Evolutionary conservation across 2,113 vertebrate species (phyloP).

Genomic region (Motacilla alba): DNA sequence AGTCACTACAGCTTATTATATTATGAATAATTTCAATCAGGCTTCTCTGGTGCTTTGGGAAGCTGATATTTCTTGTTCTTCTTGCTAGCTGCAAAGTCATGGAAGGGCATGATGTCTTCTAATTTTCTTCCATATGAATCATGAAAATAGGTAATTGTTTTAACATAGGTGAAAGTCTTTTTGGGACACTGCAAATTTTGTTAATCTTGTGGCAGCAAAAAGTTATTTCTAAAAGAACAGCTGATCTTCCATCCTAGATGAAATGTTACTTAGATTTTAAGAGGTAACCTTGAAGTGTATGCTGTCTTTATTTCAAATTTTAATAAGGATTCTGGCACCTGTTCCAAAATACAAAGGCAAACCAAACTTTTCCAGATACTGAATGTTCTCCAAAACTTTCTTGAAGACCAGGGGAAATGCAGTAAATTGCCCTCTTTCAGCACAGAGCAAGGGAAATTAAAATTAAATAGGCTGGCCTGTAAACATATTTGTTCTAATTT

Average conservation of each 20-base stretch:
- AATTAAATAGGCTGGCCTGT: neutral
- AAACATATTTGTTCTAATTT: constrained; percentile 20
- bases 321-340: neutral
- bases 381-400: neutral
- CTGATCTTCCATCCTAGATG: neutral
- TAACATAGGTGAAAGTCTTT: neutral
- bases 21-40: constrained; percentile 29
- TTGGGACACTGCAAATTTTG: neutral
- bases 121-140: constrained; percentile 38
- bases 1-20: neutral
- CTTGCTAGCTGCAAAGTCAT: neutral
- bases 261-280: constrained; percentile 51
- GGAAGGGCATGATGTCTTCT: neutral
- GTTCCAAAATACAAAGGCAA: neutral
- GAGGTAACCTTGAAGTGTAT: neutral
- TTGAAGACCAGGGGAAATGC: neutral
- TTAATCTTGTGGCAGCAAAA: constrained; percentile 16
- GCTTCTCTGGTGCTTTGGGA: neutral
- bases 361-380: neutral
- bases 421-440: neutral
- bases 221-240: constrained; percentile 16
- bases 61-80: constrained; percentile 26
- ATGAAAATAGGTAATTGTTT: constrained; percentile 11
- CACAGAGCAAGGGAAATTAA: neutral
- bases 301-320: constrained; percentile 53